These are phyloP conservation scores for Hypercompe scribonia DNA, from an alignment of 2,888 invertebrate genomes.

Conservation along the genomic window DNA sequence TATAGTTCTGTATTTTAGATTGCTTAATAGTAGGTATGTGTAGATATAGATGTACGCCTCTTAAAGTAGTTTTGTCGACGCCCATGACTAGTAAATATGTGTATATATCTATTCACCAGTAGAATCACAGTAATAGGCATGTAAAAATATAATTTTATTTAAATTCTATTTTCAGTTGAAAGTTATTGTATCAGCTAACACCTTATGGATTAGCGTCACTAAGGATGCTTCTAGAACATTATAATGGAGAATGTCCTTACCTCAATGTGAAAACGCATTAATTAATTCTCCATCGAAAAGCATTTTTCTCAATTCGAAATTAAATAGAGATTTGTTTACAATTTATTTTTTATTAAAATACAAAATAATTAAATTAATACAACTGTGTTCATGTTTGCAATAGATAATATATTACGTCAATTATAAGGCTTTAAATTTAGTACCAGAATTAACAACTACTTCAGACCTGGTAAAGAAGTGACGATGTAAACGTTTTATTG, in stretches of 20 bases:
- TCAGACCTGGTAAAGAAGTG: slow-evolving; percentile 51
- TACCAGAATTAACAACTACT: slow-evolving; percentile 28
- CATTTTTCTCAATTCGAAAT: neutral
- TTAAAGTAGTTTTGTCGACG: too few relatives aligned
- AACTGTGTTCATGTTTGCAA: neutral
- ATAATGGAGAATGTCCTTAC: neutral
- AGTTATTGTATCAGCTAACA: neutral
- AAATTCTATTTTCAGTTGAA: too few relatives aligned
- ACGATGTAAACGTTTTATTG: slow-evolving; percentile 56
- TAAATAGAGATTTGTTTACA: neutral
- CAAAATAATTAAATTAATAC: slow-evolving; percentile 3
- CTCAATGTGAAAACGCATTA: neutral
- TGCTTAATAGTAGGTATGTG: too few relatives aligned
- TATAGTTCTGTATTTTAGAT: too few relatives aligned
- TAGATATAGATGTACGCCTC: too few relatives aligned
- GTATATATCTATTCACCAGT: too few relatives aligned
- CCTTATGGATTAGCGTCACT: neutral
- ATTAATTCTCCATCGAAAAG: neutral
- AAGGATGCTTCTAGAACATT: neutral
- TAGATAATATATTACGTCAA: neutral
- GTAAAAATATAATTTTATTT: too few relatives aligned
- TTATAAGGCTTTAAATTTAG: slow-evolving; percentile 77
- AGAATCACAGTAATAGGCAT: too few relatives aligned
- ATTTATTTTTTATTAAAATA: neutral
- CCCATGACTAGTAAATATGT: too few relatives aligned